These are phyloP conservation scores for Sciaenops ocellatus DNA, from an alignment of 2,797 vertebrate genomes.

Conservation along the genomic window DNA sequence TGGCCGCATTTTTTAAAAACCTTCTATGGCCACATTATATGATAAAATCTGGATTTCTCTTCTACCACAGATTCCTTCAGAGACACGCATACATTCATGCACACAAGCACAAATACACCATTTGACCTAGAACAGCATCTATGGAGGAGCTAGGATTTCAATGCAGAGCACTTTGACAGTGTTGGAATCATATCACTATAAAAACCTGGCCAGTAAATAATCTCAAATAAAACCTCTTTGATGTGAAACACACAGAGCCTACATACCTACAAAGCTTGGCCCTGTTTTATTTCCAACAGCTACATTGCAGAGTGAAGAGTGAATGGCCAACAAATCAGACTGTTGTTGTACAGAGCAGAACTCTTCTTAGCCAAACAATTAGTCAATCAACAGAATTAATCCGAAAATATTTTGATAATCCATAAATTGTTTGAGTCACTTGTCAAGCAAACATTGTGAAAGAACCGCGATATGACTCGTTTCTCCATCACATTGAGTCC, in stretches of 20 bases:
- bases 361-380: not conserved
- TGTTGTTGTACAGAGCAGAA: not conserved
- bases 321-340: not conserved
- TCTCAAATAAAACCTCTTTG: constrained; percentile 8
- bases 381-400: not conserved
- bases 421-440: not conserved
- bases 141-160: constrained; percentile 12
- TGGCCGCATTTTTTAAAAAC: constrained; percentile 23
- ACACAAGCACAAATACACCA: not conserved
- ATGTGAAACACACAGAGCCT: not conserved
- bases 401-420: too few species aligned
- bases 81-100: constrained; percentile 5
- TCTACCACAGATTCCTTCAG: constrained; percentile 21
- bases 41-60: constrained; percentile 35
- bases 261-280: not conserved
- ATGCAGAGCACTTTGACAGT: not conserved
- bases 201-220: not conserved
- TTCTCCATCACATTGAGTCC: too few species aligned
- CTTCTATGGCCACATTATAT: constrained; percentile 38
- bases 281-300: too few species aligned
- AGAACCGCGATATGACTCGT: too few species aligned
- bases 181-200: too few species aligned
- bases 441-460: not conserved
- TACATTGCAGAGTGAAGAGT: not conserved
- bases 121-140: constrained; percentile 18